These are phyloP conservation scores for Amblyornis subalaris DNA, from an alignment of 2,113 vertebrate genomes.

Conservation along the genomic window DNA sequence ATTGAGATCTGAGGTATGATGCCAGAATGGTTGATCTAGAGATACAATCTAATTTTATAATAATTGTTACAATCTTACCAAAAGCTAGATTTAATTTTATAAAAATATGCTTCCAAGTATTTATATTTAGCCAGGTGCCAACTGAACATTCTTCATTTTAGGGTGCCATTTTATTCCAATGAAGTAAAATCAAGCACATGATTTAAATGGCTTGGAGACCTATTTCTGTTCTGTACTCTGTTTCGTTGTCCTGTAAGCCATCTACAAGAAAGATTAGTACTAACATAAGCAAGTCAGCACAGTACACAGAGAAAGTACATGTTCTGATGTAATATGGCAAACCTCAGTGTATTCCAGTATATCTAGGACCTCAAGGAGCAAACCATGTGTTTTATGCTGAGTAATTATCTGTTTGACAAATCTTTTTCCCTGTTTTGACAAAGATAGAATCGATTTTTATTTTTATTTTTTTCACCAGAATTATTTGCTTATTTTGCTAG, in stretches of 20 bases:
- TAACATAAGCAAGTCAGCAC: neutral
- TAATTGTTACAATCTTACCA: neutral
- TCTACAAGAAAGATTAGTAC: neutral
- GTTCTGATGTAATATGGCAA: neutral
- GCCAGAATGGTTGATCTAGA: neutral
- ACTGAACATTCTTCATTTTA: constrained; percentile 19
- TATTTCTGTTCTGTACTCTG: neutral
- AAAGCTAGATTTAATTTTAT: constrained; percentile 34
- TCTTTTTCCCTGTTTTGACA: neutral
- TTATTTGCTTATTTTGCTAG: neutral
- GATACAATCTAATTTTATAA: constrained; percentile 8
- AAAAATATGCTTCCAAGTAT: constrained; percentile 10
- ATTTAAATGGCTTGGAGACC: neutral
- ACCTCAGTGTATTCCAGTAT: neutral
- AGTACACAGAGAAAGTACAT: neutral
- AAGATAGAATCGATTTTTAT: neutral
- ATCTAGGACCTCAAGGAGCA: neutral
- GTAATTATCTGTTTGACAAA: neutral
- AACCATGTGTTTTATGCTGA: neutral
- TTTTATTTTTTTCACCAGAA: neutral
- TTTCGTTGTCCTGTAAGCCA: neutral
- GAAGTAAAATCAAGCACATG: constrained; percentile 1
- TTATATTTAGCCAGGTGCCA: constrained; percentile 23
- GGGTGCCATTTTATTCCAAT: constrained; percentile 8
- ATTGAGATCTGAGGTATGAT: neutral